Percentiles rank a stretch among this genome's conserved stretches.
phyloP scores from a whole-genome alignment of 2,113 vertebrate genomes.

The Sisor rabdophorus region DNA sequence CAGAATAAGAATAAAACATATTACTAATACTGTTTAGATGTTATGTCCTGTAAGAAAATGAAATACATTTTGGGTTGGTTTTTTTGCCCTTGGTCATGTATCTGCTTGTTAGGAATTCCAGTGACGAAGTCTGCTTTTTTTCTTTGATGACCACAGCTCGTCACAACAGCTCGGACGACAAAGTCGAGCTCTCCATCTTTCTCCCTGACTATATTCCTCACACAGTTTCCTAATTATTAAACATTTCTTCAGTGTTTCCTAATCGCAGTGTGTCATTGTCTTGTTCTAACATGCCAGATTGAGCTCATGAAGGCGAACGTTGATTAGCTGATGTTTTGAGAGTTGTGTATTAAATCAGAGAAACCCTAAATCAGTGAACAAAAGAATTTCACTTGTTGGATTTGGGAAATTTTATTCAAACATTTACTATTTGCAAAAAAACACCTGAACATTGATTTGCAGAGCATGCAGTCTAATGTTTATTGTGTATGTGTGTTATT shows the following conservation, averaged over 20 bases:
- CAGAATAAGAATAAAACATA: not conserved
- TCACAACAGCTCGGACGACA: constrained; percentile 17
- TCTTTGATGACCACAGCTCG: constrained; percentile 29
- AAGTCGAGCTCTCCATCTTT: constrained; percentile 9
- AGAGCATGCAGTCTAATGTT: not conserved
- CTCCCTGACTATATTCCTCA: not conserved
- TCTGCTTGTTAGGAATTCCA: constrained; percentile 38
- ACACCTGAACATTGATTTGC: not conserved
- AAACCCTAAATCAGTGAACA: not conserved
- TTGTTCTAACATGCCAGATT: constrained; percentile 21
- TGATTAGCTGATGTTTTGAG: not conserved
- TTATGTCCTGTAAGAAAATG: not conserved
- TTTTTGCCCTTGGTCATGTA: constrained; percentile 30
- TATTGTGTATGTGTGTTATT: not conserved
- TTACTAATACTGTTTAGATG: not conserved
- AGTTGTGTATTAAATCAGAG: not conserved
- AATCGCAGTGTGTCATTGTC: not conserved
- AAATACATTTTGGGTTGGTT: not conserved
- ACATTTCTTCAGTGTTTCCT: constrained; percentile 1
- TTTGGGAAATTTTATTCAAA: not conserved
- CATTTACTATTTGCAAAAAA: not conserved
- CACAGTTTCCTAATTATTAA: constrained; percentile 18
- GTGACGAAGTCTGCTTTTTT: constrained; percentile 10
- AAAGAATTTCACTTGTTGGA: not conserved
- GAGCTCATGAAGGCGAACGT: not conserved